A percentile compares a stretch with the other conserved stretches of the same genome.
These are phyloP conservation scores for Xenopus borealis DNA, from an alignment of 2,113 vertebrate species.

Conservation along the genomic window DNA sequence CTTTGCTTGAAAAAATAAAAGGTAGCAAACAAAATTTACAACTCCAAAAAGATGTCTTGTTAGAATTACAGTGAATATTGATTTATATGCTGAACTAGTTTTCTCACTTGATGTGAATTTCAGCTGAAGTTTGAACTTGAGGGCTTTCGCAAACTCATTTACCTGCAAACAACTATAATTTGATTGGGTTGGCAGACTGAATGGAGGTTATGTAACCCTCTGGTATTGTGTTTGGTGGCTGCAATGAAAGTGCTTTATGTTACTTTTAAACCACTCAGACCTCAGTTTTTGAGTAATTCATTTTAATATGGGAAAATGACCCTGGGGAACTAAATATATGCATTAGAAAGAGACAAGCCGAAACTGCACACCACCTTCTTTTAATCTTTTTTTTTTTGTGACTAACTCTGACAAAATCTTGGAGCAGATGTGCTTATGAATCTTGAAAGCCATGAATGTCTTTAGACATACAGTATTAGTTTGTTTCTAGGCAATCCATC, in stretches of 20 bases:
- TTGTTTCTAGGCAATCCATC: neutral
- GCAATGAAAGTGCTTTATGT: conserved; percentile 6
- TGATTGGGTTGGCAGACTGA: neutral
- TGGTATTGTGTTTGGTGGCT: conserved; percentile 13
- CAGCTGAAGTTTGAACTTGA: neutral
- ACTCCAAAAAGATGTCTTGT: too few species aligned
- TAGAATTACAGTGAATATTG: too few species aligned
- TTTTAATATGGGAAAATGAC: conserved; percentile 31
- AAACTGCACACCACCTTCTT: conserved; percentile 37
- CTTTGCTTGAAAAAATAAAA: too few species aligned
- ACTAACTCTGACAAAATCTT: conserved; percentile 26
- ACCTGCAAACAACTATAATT: too few species aligned
- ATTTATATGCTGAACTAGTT: neutral
- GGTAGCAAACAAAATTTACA: too few species aligned
- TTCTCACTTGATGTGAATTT: too few species aligned
- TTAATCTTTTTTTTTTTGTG: conserved; percentile 37
- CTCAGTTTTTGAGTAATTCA: conserved; percentile 35
- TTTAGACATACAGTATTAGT: conserved; percentile 26
- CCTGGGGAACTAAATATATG: conserved; percentile 29
- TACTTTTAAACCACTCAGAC: conserved; percentile 40
- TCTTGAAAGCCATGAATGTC: conserved; percentile 35
- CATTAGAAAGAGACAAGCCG: conserved; percentile 31
- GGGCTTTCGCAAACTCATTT: too few species aligned
- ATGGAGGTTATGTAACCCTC: conserved; percentile 19
- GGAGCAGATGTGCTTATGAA: conserved; percentile 34